Percentiles rank a stretch among this genome's conserved stretches.
phyloP scores from a whole-genome alignment of 2,113 vertebrate species.

The Atherinomorus stipes region DNA sequence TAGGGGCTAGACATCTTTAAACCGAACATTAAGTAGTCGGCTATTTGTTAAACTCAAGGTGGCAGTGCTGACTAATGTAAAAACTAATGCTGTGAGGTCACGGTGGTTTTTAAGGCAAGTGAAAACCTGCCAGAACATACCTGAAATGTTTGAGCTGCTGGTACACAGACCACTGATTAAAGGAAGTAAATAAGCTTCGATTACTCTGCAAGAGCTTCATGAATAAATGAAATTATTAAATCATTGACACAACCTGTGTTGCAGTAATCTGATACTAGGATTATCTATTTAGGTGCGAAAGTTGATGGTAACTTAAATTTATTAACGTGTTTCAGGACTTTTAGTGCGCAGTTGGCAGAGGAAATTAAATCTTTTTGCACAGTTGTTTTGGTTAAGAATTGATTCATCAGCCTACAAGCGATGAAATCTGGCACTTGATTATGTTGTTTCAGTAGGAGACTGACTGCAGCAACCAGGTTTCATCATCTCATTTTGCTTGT shows the following conservation, averaged over 20 bases:
- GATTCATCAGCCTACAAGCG: slow-evolving; percentile 50
- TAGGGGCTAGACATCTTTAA: slow-evolving; percentile 21
- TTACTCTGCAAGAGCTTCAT: too few species aligned
- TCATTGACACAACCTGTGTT: too few species aligned
- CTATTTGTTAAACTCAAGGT: slow-evolving; percentile 58
- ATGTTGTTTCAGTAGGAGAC: slow-evolving; percentile 31
- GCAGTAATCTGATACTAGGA: not conserved
- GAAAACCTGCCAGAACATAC: not conserved
- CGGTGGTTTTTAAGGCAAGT: not conserved
- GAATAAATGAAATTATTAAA: too few species aligned
- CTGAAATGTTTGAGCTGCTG: not conserved
- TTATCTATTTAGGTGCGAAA: not conserved
- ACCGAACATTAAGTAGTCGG: slow-evolving; percentile 21
- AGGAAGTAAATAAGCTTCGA: not conserved
- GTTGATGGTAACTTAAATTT: not conserved
- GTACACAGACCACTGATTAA: slow-evolving; percentile 20
- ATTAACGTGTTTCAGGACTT: not conserved
- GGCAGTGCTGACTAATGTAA: slow-evolving; percentile 49
- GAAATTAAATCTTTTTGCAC: slow-evolving; percentile 12
- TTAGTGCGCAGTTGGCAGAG: slow-evolving; percentile 36
- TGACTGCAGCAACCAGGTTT: slow-evolving; percentile 40
- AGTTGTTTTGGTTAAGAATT: slow-evolving; percentile 66
- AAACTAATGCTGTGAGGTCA: not conserved
- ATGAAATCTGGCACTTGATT: slow-evolving; percentile 38
- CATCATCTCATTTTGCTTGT: slow-evolving; percentile 42